Percentiles rank a stretch among this genome's conserved stretches.
phyloP scores from a whole-genome alignment of 2,888 invertebrate species.

The Cerastis leucographa region DNA sequence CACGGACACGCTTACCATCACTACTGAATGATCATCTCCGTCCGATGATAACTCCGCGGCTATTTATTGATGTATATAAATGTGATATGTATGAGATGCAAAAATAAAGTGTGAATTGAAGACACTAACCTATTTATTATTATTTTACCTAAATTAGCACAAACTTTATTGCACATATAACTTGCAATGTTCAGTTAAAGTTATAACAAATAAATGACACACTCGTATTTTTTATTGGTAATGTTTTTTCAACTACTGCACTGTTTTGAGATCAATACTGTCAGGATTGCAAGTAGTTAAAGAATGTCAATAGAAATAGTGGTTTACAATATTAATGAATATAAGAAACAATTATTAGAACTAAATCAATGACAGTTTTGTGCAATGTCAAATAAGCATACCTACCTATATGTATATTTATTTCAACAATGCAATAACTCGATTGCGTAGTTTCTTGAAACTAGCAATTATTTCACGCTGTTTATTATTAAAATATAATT shows the following conservation, averaged over 20 bases:
- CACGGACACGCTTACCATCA: constrained; percentile 75
- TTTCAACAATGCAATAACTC: constrained; percentile 24
- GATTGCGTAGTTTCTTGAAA: constrained; percentile 37
- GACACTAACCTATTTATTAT: not conserved
- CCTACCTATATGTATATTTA: constrained; percentile 4
- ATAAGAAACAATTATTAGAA: not conserved
- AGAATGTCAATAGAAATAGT: not conserved
- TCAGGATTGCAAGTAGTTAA: not conserved
- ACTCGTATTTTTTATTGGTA: not conserved
- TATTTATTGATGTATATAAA: constrained; percentile 43
- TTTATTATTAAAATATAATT: constrained; percentile 36
- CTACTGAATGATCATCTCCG: constrained; percentile 61
- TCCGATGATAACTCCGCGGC: constrained; percentile 1
- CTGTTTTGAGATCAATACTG: not conserved
- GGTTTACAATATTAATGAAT: constrained; percentile 4
- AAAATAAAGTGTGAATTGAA: constrained; percentile 31
- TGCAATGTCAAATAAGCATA: constrained; percentile 3
- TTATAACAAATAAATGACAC: not conserved
- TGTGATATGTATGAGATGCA: constrained; percentile 10
- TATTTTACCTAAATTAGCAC: not conserved
- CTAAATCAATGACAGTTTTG: not conserved
- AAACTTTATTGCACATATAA: not conserved
- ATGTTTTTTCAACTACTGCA: not conserved
- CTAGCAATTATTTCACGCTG: constrained; percentile 25
- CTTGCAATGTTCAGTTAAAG: not conserved